Evolutionary conservation across 2,113 vertebrate species (phyloP), one percentile per base, ranked within the genome.

Genomic region (Erpornis zantholeuca): DNA sequence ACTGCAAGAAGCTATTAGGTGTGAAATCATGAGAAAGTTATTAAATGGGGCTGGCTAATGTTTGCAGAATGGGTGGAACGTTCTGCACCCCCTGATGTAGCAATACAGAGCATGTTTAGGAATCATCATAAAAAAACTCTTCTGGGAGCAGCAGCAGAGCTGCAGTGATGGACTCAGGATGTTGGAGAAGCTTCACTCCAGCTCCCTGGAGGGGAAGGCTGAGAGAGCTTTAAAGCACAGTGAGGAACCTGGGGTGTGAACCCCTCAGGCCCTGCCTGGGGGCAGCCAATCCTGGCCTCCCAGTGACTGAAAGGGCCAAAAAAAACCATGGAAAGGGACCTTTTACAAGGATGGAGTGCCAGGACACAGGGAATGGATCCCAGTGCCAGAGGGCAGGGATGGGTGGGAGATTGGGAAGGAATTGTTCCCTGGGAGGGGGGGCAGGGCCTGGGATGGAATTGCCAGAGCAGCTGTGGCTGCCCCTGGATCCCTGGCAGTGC

Each of bases 321-420:
- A 56, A 3, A 38, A 40, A n/a, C 2, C 35, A 7, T 8, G 7
- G 29, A 29, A 16, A 56, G 42, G 45, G 50, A 40, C 3, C 5
- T 13, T n/a, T 38, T 4, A 12, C n/a, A 19, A 5, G 40, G 23
- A 4, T 56, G 70, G 19, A 11, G 42, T 1, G 42, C 10, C 70
- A 57, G 60, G 35, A 23, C 5, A 3, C 2, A 3, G 15, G 59
- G 24, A n/a, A 40, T 3, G n/a, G n/a, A n/a, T n/a, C n/a, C n/a
- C n/a, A n/a, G n/a, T n/a, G n/a, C n/a, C n/a, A n/a, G n/a, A n/a
- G 29, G 50, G 5, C 40, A 24, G 40, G 50, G 42, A 0, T 2
- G 0, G 28, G 7, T 19, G 50, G 50, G 42, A n/a, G 1, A 2
- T 0, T 45, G 49, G 40, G 59, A 0, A 38, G 8, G 1, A 64